Base-by-base conservation (phyloP, 2,888 invertebrate genomes). In the Resseliella maxima region DNA sequence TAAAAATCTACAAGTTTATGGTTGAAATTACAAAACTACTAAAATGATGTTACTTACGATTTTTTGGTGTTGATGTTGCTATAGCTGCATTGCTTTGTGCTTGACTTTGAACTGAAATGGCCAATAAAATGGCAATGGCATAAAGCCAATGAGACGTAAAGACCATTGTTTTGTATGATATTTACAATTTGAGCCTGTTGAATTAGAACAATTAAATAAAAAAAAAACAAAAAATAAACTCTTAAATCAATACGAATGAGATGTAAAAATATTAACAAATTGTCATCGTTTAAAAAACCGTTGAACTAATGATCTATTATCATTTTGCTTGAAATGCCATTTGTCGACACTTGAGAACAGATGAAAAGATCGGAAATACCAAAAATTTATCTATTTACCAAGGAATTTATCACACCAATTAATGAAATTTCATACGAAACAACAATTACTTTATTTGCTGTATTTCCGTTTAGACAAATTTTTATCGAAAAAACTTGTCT, bases 21-120 rank as follows among this genome's bases (percentile, higher is more conserved):
- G 3, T 59, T 59, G 24, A 24, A 59, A 59, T n/a, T n/a, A n/a
- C 59, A 59, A 59, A 24, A 18, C 24, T 5, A 18, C 21, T 50
- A 21, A 59, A 24, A n/a, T 24, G 18, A 81, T 64, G 12, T 15
- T 81, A 81, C 81, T 81, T 81, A 83, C 83, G 38, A 31, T 38
- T 27, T 24, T 18, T 83, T 36, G n/a, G 24, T n/a, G 83, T 8
- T 81, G 41, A 0, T 72, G 5, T 59, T 24, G 24, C 2, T n/a
- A n/a, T 18, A 8, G 72, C 83, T 10, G 38, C 83, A 83, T 21
- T 24, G n/a, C 21, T 38, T 83, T 83, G 83, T 38, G 83, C 83
- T 83, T 38, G 83, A 38, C 83, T 38, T 83, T 83, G 83, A 83
- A 83, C 83, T 83, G 83, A 38, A n/a, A 38, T n/a, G 36, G 83